Percentiles rank a stretch among this genome's conserved stretches.
Evolutionary conservation across 2,113 vertebrate genomes (phyloP).

Genomic region (Entomyzon cyanotis): DNA sequence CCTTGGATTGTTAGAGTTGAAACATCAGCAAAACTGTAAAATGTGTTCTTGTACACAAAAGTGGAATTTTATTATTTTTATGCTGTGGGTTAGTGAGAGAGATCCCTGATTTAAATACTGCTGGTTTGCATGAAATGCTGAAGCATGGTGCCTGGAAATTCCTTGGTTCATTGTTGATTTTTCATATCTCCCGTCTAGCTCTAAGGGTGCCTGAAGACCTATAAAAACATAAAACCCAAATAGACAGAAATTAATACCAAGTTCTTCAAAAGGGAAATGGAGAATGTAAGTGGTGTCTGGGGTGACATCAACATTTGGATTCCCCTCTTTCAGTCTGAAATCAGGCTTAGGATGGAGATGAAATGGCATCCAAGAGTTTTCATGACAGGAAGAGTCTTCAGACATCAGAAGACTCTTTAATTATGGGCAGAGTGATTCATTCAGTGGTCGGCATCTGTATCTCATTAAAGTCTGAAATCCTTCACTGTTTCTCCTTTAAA

Average conservation of each 20-base stretch:
- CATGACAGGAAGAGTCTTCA: conserved; percentile 82
- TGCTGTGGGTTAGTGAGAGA: neutral
- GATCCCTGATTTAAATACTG: neutral
- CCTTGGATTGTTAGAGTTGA: neutral
- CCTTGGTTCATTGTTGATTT: conserved; percentile 11
- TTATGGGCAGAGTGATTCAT: conserved; percentile 80
- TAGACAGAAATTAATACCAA: conserved; percentile 57
- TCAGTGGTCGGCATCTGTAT: conserved; percentile 83
- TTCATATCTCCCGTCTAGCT: conserved; percentile 14
- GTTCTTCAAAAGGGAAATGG: conserved; percentile 62
- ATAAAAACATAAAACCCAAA: conserved; percentile 23
- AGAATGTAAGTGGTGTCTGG: conserved; percentile 65
- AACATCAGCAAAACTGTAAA: neutral
- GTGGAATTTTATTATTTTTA: neutral
- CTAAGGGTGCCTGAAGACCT: conserved; percentile 43
- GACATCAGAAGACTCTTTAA: conserved; percentile 82
- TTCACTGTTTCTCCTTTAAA: conserved; percentile 65
- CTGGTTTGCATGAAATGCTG: neutral
- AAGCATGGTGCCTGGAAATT: neutral
- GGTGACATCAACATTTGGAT: conserved; percentile 70
- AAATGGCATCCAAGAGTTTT: conserved; percentile 82
- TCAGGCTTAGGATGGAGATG: conserved; percentile 70
- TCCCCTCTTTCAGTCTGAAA: conserved; percentile 56
- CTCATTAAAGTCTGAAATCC: conserved; percentile 79
- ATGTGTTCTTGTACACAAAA: neutral